These are phyloP conservation scores for Neoascia interrupta DNA, from an alignment of 2,888 invertebrate species.

Conservation along the genomic window DNA sequence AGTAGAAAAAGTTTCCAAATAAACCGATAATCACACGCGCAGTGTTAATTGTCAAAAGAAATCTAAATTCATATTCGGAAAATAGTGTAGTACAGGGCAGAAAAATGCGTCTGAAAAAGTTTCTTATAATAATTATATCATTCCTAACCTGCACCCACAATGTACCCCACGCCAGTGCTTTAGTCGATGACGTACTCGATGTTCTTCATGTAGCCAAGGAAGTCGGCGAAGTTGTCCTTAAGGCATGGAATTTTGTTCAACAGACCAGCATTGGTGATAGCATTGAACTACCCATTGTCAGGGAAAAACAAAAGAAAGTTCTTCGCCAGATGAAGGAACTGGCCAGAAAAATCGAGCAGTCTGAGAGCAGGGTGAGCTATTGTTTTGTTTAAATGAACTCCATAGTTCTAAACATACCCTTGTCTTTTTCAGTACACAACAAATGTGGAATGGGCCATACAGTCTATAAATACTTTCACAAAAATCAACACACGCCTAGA, in stretches of 20 bases:
- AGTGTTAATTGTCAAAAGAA: slow-evolving; percentile 11
- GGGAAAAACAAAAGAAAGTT: slow-evolving; percentile 83
- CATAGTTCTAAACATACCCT: not conserved
- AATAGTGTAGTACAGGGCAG: no score
- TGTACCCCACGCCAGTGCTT: slow-evolving; percentile 76
- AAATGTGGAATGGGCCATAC: slow-evolving; percentile 76
- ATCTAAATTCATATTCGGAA: no score
- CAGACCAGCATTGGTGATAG: slow-evolving; percentile 81
- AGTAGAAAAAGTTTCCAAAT: slow-evolving; percentile 23
- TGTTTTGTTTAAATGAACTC: not conserved
- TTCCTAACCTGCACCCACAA: slow-evolving; percentile 23
- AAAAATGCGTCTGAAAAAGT: slow-evolving; percentile 43
- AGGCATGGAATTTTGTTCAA: slow-evolving; percentile 84
- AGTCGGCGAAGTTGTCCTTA: slow-evolving; percentile 82
- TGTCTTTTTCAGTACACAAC: slow-evolving; percentile 73
- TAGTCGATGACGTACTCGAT: slow-evolving; percentile 83
- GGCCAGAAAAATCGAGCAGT: slow-evolving; percentile 77
- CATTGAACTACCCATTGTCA: slow-evolving; percentile 83
- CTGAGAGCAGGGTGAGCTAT: slow-evolving; percentile 76
- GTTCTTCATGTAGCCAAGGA: slow-evolving; percentile 82
- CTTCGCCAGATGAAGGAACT: slow-evolving; percentile 80
- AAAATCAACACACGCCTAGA: slow-evolving; percentile 81
- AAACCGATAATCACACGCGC: not conserved
- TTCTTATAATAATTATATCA: slow-evolving; percentile 18
- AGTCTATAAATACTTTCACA: slow-evolving; percentile 75